Evolutionary conservation across 1,140 invertebrate species (phyloP).

Genomic region (Hetaerina americana): DNA sequence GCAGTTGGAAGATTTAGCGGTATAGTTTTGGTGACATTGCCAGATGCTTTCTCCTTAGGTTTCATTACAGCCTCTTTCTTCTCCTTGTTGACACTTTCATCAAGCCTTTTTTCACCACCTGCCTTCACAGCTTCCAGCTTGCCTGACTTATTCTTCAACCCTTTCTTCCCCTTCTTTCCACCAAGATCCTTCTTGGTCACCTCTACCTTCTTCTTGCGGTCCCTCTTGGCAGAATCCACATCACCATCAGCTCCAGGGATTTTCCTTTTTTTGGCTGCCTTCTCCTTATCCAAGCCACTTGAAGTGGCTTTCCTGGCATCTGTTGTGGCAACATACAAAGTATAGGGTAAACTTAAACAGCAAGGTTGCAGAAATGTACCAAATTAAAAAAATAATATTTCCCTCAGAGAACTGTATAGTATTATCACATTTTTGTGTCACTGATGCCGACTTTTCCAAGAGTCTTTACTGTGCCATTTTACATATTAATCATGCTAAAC

Average conservation of each 20-base stretch:
- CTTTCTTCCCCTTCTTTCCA: constrained; percentile 9
- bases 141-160: background rate
- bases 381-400: too few relatives aligned
- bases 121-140: background rate
- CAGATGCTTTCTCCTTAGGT: background rate
- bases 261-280: background rate
- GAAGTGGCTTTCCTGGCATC: background rate
- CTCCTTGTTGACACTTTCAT: constrained; percentile 7
- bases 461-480: too few relatives aligned
- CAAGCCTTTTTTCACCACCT: background rate
- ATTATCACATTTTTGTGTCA: too few relatives aligned
- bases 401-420: too few relatives aligned
- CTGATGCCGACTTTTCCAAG: too few relatives aligned
- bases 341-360: too few relatives aligned
- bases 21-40: constrained; percentile 6
- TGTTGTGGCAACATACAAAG: too few relatives aligned
- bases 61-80: constrained; percentile 4
- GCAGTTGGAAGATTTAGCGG: background rate
- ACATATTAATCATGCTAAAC: too few relatives aligned
- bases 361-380: too few relatives aligned
- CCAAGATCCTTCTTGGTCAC: background rate
- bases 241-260: background rate
- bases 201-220: constrained; percentile 6
- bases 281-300: background rate
- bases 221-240: background rate